Conservation (phyloP, 92 coral and sea anemone genomes). For the Epizoanthus stellaris region DNA sequence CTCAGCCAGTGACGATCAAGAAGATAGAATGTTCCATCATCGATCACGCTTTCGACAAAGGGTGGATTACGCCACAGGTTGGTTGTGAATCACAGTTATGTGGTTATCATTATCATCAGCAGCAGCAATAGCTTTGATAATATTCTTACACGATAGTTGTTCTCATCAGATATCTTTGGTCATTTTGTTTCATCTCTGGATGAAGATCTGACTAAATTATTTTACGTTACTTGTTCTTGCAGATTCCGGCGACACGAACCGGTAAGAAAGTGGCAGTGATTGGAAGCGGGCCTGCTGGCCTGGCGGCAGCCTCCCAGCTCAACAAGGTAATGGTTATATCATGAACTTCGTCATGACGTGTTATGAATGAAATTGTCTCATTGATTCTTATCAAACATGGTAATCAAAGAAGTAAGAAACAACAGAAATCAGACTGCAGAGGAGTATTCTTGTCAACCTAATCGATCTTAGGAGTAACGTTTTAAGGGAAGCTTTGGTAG, state of each 20-base stretch:
- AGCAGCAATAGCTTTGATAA: background rate
- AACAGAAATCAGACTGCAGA: no score
- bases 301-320: constrained; percentile 94
- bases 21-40: constrained; percentile 95
- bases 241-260: constrained; percentile 87
- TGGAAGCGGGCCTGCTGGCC: constrained; percentile 99
- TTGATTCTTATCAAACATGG: no score
- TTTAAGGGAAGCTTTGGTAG: no score
- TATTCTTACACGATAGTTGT: background rate
- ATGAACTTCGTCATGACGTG: background rate
- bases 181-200: background rate
- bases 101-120: background rate
- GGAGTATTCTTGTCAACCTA: no score
- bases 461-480: no score
- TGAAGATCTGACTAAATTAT: background rate
- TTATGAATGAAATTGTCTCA: no score
- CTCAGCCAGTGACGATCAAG: constrained; percentile 97
- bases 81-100: background rate
- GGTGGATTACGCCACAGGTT: constrained; percentile 98
- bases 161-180: background rate
- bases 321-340: constrained; percentile 73
- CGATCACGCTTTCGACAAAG: constrained; percentile 94
- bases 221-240: background rate
- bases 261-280: constrained; percentile 84
- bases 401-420: no score